Percentiles rank a stretch among this genome's conserved stretches.
Evolutionary conservation across 2,888 invertebrate genomes (phyloP).

Genomic region (Gandaritis pyraliata): DNA sequence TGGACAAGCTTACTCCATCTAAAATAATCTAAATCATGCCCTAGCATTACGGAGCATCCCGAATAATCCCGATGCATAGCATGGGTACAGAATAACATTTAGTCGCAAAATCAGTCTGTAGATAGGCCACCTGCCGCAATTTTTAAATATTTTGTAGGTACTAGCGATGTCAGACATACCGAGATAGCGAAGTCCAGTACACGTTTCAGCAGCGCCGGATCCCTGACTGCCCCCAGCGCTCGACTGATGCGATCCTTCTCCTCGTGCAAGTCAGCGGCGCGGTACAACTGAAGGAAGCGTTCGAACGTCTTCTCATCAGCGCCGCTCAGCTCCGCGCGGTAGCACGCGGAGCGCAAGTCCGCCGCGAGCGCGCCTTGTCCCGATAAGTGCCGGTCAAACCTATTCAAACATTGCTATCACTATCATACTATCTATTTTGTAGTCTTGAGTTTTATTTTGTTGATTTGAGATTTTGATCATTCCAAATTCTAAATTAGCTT

Average conservation of each 20-base stretch:
- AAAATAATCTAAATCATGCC: too few species aligned
- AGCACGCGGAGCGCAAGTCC: slow-evolving; percentile 94
- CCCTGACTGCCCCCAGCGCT: slow-evolving; percentile 91
- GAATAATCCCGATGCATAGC: too few species aligned
- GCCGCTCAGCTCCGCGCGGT: slow-evolving; percentile 90
- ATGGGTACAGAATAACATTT: too few species aligned
- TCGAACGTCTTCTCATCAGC: slow-evolving; percentile 89
- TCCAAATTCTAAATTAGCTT: background rate
- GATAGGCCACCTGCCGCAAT: too few species aligned
- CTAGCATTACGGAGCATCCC: too few species aligned
- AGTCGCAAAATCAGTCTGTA: too few species aligned
- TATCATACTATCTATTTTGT: background rate
- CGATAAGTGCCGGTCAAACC: slow-evolving; percentile 87
- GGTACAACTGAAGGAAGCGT: slow-evolving; percentile 91
- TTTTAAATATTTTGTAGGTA: too few species aligned
- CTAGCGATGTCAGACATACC: slow-evolving; percentile 76
- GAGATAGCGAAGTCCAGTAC: slow-evolving; percentile 93
- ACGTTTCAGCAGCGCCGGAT: slow-evolving; percentile 87
- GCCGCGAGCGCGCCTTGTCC: slow-evolving; percentile 88
- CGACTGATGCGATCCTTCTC: slow-evolving; percentile 96
- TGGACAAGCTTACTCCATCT: too few species aligned
- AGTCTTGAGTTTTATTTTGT: too few species aligned
- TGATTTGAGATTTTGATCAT: too few species aligned
- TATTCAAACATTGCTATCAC: slow-evolving; percentile 42
- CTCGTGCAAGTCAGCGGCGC: slow-evolving; percentile 94